Evolutionary conservation across 1,140 invertebrate genomes (phyloP).

Genomic region (Drosophila repletoides): DNA sequence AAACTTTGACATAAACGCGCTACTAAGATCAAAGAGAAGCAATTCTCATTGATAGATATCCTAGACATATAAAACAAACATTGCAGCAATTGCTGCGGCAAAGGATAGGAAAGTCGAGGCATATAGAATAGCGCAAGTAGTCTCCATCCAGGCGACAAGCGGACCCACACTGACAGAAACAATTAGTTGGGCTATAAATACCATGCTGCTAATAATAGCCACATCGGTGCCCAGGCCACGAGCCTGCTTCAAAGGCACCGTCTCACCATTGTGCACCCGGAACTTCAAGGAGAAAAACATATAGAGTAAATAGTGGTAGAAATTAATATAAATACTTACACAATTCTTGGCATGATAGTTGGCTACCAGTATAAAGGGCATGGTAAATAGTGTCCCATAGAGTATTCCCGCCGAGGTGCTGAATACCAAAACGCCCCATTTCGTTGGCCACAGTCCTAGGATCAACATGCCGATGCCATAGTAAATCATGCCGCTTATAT

Average conservation of each 20-base stretch:
- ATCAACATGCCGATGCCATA: conserved; percentile 90
- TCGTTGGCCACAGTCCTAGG: conserved; percentile 87
- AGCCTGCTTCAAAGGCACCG: conserved; percentile 82
- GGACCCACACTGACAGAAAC: conserved; percentile 89
- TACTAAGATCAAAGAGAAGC: neutral
- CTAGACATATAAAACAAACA: conserved; percentile 88
- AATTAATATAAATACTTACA: conserved; percentile 83
- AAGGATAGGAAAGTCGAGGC: conserved; percentile 88
- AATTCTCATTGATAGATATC: neutral
- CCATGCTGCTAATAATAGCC: conserved; percentile 91
- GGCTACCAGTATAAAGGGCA: conserved; percentile 92
- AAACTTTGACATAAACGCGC: neutral
- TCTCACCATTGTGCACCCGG: conserved; percentile 83
- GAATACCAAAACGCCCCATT: conserved; percentile 87
- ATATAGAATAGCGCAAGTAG: conserved; percentile 88
- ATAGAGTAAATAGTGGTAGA: neutral
- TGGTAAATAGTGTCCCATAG: conserved; percentile 93
- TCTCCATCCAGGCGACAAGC: conserved; percentile 87
- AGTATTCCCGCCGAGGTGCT: conserved; percentile 91
- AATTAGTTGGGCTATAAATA: conserved; percentile 91
- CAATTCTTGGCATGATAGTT: conserved; percentile 90
- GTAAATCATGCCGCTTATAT: conserved; percentile 89
- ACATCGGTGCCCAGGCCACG: conserved; percentile 93
- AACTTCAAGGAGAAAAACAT: conserved; percentile 80
- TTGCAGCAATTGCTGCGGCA: conserved; percentile 87